Evolutionary conservation across 2,797 vertebrate genomes (phyloP).

Genomic region (Anguilla marmorata): DNA sequence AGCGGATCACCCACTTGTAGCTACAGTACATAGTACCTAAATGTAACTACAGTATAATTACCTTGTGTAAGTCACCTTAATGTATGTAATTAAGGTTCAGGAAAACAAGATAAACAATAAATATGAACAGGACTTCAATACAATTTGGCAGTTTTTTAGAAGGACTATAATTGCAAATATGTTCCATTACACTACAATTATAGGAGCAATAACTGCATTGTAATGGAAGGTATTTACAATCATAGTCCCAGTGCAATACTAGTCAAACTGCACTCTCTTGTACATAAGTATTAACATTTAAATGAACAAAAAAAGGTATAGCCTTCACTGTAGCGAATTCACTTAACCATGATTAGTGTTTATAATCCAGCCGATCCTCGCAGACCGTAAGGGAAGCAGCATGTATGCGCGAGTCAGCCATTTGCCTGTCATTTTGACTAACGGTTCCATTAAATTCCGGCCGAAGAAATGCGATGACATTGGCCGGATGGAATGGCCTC

Average conservation of each 20-base stretch:
- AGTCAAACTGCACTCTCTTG: background rate
- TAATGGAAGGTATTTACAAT: background rate
- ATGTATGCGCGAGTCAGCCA: slow-evolving; percentile 42
- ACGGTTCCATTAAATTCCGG: slow-evolving; percentile 62
- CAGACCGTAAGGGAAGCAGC: slow-evolving; percentile 53
- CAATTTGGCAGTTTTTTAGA: background rate
- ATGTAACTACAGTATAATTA: too few species aligned
- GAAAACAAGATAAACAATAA: background rate
- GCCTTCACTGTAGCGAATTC: slow-evolving; percentile 43
- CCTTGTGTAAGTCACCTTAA: too few species aligned
- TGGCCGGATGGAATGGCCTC: slow-evolving; percentile 38
- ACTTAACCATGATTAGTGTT: slow-evolving; percentile 56
- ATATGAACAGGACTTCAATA: background rate
- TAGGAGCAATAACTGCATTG: background rate
- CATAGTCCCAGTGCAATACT: background rate
- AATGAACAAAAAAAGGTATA: slow-evolving; percentile 11
- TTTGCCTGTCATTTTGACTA: slow-evolving; percentile 64
- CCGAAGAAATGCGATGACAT: slow-evolving; percentile 46
- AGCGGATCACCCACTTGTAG: background rate
- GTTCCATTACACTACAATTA: background rate
- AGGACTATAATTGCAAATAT: background rate
- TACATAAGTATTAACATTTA: background rate
- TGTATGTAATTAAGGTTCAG: too few species aligned
- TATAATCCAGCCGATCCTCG: slow-evolving; percentile 50
- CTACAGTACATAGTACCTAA: background rate